Evolutionary conservation across 2,888 invertebrate genomes (phyloP).

Genomic region (Lycophotia porphyrea): DNA sequence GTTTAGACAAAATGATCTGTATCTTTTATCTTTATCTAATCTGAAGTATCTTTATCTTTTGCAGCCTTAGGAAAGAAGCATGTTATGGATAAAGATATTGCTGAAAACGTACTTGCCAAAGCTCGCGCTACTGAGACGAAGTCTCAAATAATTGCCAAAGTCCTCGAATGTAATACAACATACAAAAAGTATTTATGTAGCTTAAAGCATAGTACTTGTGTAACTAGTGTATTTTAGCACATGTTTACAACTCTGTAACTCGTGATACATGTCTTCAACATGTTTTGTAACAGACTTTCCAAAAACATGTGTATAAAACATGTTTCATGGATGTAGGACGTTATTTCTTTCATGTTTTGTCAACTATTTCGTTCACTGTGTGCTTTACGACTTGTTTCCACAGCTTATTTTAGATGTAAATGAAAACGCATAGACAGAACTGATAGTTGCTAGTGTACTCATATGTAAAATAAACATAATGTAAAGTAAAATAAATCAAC

Average conservation of each 20-base stretch:
- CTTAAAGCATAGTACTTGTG: not conserved
- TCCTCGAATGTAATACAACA: constrained; percentile 9
- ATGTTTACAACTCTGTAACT: not conserved
- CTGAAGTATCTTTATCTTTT: constrained; percentile 1
- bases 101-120: constrained; percentile 24
- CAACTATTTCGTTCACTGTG: not conserved
- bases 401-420: not conserved
- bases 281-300: not conserved
- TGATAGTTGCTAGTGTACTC: not conserved
- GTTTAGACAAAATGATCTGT: too few species aligned
- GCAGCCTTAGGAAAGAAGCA: constrained; percentile 38
- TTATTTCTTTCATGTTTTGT: not conserved
- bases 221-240: not conserved
- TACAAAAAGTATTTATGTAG: constrained; percentile 16
- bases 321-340: not conserved
- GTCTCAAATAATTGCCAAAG: constrained; percentile 12
- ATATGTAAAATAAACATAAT: too few species aligned
- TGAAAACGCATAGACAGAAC: not conserved
- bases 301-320: not conserved
- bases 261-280: too few species aligned
- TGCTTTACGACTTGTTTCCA: not conserved
- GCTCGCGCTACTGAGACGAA: constrained; percentile 18
- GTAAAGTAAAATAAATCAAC: too few species aligned
- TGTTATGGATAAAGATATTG: constrained; percentile 10
- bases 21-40: too few species aligned